Conservation (phyloP, 2,888 invertebrate genomes). For the Candidula unifasciata region DNA sequence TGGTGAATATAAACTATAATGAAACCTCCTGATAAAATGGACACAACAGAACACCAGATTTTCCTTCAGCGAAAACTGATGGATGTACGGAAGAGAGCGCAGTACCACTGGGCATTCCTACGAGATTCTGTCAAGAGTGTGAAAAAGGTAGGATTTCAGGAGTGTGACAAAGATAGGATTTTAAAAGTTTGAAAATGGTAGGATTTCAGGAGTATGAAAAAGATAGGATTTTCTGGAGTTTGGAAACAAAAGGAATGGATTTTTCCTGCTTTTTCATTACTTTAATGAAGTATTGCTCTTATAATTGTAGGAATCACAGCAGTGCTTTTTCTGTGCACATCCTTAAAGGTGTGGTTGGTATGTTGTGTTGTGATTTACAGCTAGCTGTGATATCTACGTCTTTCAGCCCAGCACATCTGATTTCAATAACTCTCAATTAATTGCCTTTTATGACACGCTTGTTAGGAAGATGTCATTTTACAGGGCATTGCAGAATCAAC, state of each 20-base stretch:
- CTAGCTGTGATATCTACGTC: too few relatives aligned
- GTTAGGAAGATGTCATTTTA: too few relatives aligned
- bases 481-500: too few relatives aligned
- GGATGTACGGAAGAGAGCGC: slow-evolving; percentile 64
- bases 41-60: slow-evolving; percentile 57
- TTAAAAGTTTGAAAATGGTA: slow-evolving; percentile 62
- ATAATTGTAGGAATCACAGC: too few relatives aligned
- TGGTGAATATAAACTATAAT: background rate
- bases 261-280: background rate
- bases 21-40: background rate
- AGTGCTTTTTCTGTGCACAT: too few relatives aligned
- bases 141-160: slow-evolving; percentile 41
- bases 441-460: too few relatives aligned
- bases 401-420: too few relatives aligned
- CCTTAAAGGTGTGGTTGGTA: too few relatives aligned
- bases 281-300: too few relatives aligned
- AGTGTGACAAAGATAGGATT: slow-evolving; percentile 57
- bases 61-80: slow-evolving; percentile 61
- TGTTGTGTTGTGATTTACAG: too few relatives aligned
- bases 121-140: slow-evolving; percentile 71
- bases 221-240: slow-evolving; percentile 28
- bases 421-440: too few relatives aligned
- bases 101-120: slow-evolving; percentile 70
- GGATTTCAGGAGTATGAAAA: slow-evolving; percentile 61
- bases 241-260: too few relatives aligned